Evolutionary conservation across 1,140 invertebrate species (phyloP).

Genomic region (Pantala flavescens): DNA sequence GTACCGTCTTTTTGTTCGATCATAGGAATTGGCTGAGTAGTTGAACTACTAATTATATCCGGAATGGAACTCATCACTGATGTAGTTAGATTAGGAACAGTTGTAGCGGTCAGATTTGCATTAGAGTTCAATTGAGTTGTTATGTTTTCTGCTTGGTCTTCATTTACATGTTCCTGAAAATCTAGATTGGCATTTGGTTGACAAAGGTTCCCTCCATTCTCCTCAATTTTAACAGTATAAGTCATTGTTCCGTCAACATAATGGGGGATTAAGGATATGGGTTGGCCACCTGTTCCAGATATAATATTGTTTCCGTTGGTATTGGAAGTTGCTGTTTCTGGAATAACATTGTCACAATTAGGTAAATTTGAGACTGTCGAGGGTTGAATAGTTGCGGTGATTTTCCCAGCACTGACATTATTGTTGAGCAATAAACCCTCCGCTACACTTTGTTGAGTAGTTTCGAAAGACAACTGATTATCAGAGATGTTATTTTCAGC

Average conservation of each 20-base stretch:
- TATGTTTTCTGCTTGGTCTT: neutral
- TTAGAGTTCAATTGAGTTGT: conserved; percentile 13
- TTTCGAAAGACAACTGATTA: conserved; percentile 14
- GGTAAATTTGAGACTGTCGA: neutral
- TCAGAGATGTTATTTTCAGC: conserved; percentile 15
- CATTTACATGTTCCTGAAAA: neutral
- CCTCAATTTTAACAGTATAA: conserved; percentile 19
- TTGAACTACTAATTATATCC: conserved; percentile 15
- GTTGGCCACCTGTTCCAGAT: conserved; percentile 14
- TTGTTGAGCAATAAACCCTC: neutral
- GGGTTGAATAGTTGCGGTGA: neutral
- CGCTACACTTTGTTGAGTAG: conserved; percentile 12
- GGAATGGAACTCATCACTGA: neutral
- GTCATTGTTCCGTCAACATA: conserved; percentile 19
- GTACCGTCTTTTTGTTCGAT: neutral
- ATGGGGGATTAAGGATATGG: conserved; percentile 18
- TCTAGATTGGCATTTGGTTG: neutral
- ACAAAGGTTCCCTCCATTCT: neutral
- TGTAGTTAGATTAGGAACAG: neutral
- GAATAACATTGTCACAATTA: neutral
- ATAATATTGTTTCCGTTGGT: neutral
- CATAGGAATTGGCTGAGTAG: neutral
- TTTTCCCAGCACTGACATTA: conserved; percentile 4
- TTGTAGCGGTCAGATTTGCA: neutral
- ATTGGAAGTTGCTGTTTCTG: neutral